These are phyloP conservation scores for Eucidaris tribuloides DNA, from an alignment of 35 echinoderm and acorn worm species.

Conservation along the genomic window DNA sequence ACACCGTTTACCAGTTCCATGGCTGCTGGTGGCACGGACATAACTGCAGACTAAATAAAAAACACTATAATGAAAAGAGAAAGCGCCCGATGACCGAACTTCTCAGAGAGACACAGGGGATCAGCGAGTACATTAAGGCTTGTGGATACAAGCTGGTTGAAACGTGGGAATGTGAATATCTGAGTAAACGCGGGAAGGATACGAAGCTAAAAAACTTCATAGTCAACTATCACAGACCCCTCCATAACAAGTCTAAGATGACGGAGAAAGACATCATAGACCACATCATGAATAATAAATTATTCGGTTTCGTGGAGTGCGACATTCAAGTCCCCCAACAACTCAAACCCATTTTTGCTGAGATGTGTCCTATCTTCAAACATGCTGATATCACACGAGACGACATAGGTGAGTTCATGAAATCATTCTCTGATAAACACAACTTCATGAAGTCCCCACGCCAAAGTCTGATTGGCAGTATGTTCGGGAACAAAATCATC, in stretches of 20 bases:
- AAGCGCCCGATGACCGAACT: neutral
- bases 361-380: conserved; percentile 55
- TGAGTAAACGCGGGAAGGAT: neutral
- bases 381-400: conserved; percentile 24
- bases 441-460: neutral
- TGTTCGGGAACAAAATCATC: conserved; percentile 29
- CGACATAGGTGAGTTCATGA: conserved; percentile 40
- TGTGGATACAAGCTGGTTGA: conserved; percentile 40
- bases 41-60: conserved; percentile 27
- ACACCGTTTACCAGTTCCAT: conserved; percentile 8
- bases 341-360: conserved; percentile 8
- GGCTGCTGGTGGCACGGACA: neutral
- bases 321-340: conserved; percentile 32
- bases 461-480: conserved; percentile 32
- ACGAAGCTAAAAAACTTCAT: neutral
- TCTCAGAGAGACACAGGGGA: conserved; percentile 14
- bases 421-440: neutral
- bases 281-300: neutral
- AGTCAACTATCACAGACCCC: neutral
- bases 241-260: neutral
- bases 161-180: conserved; percentile 44
- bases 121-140: conserved; percentile 15
- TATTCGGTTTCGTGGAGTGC: conserved; percentile 8
- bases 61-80: neutral
- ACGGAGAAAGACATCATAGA: neutral